These are phyloP conservation scores for Chironex yamaguchii DNA, from an alignment of 30 jellyfish, hydroid and myxozoan species.

Conservation along the genomic window DNA sequence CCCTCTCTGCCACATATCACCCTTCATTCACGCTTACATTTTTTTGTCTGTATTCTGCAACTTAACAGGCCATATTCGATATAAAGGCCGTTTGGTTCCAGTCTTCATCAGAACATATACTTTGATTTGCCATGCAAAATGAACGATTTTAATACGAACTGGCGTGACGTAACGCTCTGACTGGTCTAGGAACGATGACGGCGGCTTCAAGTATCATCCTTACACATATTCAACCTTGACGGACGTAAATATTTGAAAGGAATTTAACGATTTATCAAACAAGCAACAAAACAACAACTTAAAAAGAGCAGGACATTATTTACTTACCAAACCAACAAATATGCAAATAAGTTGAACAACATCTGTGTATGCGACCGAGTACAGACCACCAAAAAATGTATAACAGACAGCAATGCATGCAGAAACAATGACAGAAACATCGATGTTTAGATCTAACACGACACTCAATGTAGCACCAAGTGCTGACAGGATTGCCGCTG, in stretches of 20 bases:
- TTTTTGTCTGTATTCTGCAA: no score
- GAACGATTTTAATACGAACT: no score
- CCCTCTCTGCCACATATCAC: no score
- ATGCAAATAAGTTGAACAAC: conserved; percentile 78
- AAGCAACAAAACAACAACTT: background rate
- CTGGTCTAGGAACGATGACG: no score
- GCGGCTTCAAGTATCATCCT: background rate
- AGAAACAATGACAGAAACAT: conserved; percentile 66
- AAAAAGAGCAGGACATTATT: background rate
- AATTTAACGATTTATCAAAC: background rate
- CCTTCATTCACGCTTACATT: no score
- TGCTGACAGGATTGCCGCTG: conserved; percentile 80
- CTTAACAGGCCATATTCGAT: no score
- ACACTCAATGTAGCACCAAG: conserved; percentile 83
- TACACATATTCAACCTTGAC: no score
- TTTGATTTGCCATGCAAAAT: no score
- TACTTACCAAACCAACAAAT: conserved; percentile 69
- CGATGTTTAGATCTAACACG: conserved; percentile 71
- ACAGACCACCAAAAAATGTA: conserved; percentile 83
- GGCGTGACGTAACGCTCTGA: no score
- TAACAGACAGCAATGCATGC: conserved; percentile 80
- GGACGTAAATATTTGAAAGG: no score
- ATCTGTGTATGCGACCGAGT: conserved; percentile 85
- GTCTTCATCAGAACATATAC: no score
- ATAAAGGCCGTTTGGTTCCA: no score